Evolutionary conservation across 2,888 invertebrate species (phyloP), one percentile per base, ranked within the genome.

Genomic region (Diadegma fenestrale): DNA sequence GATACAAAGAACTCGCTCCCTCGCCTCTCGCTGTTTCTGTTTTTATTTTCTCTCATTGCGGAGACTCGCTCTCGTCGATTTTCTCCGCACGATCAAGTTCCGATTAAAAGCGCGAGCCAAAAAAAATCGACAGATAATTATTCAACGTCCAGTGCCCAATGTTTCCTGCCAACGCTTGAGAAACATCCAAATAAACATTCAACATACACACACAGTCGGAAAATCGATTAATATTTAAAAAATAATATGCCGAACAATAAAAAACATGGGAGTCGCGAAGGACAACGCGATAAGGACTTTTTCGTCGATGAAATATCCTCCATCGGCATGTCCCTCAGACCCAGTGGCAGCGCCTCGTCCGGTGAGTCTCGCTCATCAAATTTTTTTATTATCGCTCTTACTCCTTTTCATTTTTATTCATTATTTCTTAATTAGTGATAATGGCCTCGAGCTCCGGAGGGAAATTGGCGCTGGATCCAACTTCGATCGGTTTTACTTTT

Each of bases 311-410:
- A 97, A 95, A 97, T 97, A 94, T 97, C 96, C 94, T 97, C 97
- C 91, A 97, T 97, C 94, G 97, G 97, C 93, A 97, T 97, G 97
- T 96, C 96, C 87, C 95, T 96, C 94, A 95, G 96, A 91, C 96
- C 96, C 92, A 96, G 96, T 93, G 95, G 95, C 91, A 96, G 96
- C 94, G 95, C 96, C 93, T 96, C 97, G 91, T 97, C 97, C 92
- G 97, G 97, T 95, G 95, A 95, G 96, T 95, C 79, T 17, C 66
- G 68, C 58, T 63, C 43, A 14, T 43, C 54, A 0, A 8, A 26
- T 37, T 76, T 63, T 61, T 61, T 76, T 64, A 10, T 51, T 14
- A 1, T 54, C 30, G 33, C 48, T 33, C 30, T 48, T 43, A 8
- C 3, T 30, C 45, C 26, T 45, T n/a, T 10, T 48, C 2, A 45